Percentiles rank a stretch among this genome's conserved stretches.
Conservation (phyloP, 2,888 invertebrate species). For the Mellilla xanthometata region DNA sequence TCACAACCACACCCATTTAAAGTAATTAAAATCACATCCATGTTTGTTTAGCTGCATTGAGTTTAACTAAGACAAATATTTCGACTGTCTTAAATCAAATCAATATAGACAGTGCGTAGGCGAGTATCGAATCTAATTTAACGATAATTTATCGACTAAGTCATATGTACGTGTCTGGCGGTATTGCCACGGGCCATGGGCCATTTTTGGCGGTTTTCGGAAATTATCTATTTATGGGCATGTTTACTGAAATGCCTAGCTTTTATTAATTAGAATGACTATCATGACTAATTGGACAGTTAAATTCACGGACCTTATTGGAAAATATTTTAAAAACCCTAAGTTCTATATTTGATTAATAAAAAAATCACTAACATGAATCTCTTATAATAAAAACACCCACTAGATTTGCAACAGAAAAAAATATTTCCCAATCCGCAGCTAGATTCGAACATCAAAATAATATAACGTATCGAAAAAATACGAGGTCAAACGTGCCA, state of each 20-base stretch:
- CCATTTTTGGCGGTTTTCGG: too few species aligned
- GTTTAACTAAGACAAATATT: constrained; percentile 36
- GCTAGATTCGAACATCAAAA: constrained; percentile 21
- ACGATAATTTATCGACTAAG: constrained; percentile 64
- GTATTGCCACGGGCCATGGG: constrained; percentile 34
- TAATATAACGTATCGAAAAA: constrained; percentile 28
- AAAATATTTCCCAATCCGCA: not conserved
- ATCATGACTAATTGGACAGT: too few species aligned
- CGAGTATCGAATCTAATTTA: constrained; percentile 71
- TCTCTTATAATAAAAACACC: too few species aligned
- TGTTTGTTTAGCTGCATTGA: constrained; percentile 30
- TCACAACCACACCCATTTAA: constrained; percentile 11
- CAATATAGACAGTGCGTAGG: constrained; percentile 60
- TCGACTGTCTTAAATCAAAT: constrained; percentile 56
- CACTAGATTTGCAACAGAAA: not conserved
- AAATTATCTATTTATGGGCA: not conserved
- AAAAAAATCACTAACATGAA: too few species aligned
- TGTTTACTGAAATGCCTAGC: not conserved
- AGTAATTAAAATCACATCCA: constrained; percentile 17
- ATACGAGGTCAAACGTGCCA: constrained; percentile 29
- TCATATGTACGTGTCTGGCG: constrained; percentile 51
- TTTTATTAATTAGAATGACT: not conserved
- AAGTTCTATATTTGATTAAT: too few species aligned
- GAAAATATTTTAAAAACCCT: too few species aligned
- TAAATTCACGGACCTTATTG: too few species aligned